Percentiles rank a stretch among this genome's conserved stretches.
Evolutionary conservation across 2,113 vertebrate genomes (phyloP).

Genomic region (Cebidichthys violaceus): DNA sequence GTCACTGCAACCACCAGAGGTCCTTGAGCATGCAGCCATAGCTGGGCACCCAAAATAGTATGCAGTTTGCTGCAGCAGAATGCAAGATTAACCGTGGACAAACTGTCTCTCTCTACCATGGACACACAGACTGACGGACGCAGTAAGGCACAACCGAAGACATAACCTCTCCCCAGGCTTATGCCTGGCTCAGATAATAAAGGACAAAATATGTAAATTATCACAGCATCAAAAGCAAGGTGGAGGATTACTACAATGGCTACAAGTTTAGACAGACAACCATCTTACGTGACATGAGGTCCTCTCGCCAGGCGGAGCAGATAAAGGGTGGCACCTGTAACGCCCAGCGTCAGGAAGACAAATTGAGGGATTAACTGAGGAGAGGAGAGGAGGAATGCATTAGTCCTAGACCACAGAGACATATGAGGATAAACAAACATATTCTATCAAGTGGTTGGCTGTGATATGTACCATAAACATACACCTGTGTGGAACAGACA

Average conservation of each 20-base stretch:
- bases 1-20: no score
- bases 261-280: not conserved
- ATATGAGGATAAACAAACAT: slow-evolving; percentile 49
- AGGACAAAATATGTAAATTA: not conserved
- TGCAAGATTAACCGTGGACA: no score
- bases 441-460: slow-evolving; percentile 54
- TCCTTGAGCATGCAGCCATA: no score
- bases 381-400: slow-evolving; percentile 38
- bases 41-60: no score
- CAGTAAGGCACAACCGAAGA: not conserved
- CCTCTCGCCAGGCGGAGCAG: slow-evolving; percentile 69
- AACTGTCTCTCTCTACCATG: no score
- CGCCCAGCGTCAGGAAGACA: slow-evolving; percentile 58
- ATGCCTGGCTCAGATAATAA: not conserved
- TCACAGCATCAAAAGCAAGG: not conserved
- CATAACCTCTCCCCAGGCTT: not conserved
- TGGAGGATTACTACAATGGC: not conserved
- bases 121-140: not conserved
- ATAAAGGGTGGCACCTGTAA: slow-evolving; percentile 63
- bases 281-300: slow-evolving; percentile 74
- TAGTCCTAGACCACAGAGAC: slow-evolving; percentile 37
- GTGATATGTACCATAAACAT: slow-evolving; percentile 49
- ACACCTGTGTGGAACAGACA: slow-evolving; percentile 33
- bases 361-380: slow-evolving; percentile 75
- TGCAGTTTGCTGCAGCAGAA: no score